Conservation (phyloP, 2,113 vertebrate species). For the Sprattus sprattus region DNA sequence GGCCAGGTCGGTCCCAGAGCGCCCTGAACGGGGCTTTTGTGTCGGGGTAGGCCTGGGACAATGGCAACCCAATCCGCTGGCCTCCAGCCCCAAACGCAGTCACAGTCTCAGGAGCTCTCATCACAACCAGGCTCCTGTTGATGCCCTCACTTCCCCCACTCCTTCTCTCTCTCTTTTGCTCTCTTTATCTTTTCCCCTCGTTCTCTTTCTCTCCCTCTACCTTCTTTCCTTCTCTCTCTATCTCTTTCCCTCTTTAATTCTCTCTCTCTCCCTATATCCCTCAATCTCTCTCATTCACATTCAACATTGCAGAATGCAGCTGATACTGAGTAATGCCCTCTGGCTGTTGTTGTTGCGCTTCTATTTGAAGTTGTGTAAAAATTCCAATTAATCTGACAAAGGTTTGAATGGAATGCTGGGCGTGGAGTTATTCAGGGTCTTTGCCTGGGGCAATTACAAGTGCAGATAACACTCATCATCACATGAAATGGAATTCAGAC, state of each 20-base stretch:
- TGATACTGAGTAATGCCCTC: neutral
- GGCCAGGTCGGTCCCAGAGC: conserved; percentile 42
- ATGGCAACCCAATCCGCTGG: conserved; percentile 48
- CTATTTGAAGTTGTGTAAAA: neutral
- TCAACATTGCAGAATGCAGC: neutral
- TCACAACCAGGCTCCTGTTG: conserved; percentile 41
- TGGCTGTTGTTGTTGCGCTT: neutral
- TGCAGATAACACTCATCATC: neutral
- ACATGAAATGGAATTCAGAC: neutral
- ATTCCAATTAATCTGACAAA: neutral
- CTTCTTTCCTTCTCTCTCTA: neutral
- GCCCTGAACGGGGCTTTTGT: conserved; percentile 60
- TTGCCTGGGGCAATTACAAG: neutral
- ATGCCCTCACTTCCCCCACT: neutral
- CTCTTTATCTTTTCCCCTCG: neutral
- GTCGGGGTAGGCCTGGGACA: conserved; percentile 38
- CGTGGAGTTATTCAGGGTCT: neutral
- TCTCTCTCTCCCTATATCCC: neutral
- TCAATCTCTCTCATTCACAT: neutral
- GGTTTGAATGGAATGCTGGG: neutral
- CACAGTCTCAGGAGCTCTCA: conserved; percentile 22
- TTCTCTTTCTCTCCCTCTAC: neutral
- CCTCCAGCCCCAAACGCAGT: conserved; percentile 59
- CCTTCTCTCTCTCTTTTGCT: neutral
- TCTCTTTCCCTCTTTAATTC: neutral